These are phyloP conservation scores for Ichneumoninae sp. DNA, from an alignment of 2,888 invertebrate species.

Conservation along the genomic window DNA sequence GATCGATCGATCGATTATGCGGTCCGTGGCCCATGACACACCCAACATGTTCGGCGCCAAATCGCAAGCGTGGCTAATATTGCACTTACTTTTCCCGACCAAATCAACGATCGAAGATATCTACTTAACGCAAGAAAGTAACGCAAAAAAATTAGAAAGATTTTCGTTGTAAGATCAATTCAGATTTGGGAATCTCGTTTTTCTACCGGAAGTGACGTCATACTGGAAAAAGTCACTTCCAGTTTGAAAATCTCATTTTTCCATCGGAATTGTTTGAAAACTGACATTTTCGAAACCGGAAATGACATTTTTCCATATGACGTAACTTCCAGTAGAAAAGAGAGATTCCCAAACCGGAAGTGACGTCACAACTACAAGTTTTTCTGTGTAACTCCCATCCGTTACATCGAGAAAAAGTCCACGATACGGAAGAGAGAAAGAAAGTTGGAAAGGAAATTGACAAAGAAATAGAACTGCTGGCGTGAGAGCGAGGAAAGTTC, in stretches of 20 bases:
- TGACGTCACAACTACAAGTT: no score
- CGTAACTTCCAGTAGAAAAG: no score
- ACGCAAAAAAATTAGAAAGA: background rate
- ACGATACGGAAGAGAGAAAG: constrained; percentile 43
- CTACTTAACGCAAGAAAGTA: background rate
- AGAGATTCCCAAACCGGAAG: no score
- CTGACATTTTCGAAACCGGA: no score
- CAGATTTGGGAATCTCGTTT: background rate
- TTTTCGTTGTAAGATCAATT: background rate
- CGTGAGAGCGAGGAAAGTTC: constrained; percentile 48
- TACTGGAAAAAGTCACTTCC: no score
- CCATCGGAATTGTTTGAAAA: no score
- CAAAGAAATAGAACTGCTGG: constrained; percentile 6
- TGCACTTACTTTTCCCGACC: constrained; percentile 24
- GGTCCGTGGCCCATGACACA: constrained; percentile 32
- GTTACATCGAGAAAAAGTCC: constrained; percentile 47
- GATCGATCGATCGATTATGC: constrained; percentile 63
- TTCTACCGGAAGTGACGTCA: no score
- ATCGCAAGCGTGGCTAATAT: constrained; percentile 24
- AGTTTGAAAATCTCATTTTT: no score
- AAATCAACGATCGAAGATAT: constrained; percentile 34
- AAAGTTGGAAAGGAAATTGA: background rate
- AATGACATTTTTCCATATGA: no score
- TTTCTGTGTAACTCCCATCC: background rate
- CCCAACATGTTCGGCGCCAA: constrained; percentile 21